Evolutionary conservation across 2,113 vertebrate genomes (phyloP).

Genomic region (Mobula hypostoma): DNA sequence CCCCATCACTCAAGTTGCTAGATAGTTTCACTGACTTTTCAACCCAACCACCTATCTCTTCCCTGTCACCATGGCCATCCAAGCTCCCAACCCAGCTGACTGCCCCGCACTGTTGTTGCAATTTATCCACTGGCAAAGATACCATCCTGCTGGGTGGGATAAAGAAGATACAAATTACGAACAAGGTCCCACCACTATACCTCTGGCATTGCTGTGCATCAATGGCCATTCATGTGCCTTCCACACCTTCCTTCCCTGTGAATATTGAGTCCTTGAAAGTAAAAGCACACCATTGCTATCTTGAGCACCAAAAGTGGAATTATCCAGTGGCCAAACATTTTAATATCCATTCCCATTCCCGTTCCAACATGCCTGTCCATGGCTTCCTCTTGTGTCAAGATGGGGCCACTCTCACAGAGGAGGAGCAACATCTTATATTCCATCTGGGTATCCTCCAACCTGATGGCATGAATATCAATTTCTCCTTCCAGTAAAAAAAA

Average conservation of each 20-base stretch:
- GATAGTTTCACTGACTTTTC: neutral
- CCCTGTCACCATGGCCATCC: too few species aligned
- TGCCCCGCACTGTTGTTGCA: neutral
- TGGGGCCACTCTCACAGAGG: too few species aligned
- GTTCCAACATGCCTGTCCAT: too few species aligned
- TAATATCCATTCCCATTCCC: too few species aligned
- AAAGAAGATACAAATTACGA: neutral
- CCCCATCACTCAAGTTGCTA: neutral
- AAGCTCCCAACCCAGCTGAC: too few species aligned
- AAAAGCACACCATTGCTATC: neutral
- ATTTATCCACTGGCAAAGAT: neutral
- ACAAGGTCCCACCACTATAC: neutral
- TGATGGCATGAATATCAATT: too few species aligned
- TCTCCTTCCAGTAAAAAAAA: too few species aligned
- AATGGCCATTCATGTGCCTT: neutral
- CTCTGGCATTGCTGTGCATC: neutral
- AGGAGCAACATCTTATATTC: too few species aligned
- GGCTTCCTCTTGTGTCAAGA: too few species aligned
- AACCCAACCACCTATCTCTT: neutral
- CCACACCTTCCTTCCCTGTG: neutral
- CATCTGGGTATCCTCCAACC: too few species aligned
- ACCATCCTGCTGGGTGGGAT: neutral
- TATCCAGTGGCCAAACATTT: too few species aligned
- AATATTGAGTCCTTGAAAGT: neutral
- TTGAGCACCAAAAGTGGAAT: neutral